Conservation (phyloP, 2,888 invertebrate species). For the Andrena dorsata region DNA sequence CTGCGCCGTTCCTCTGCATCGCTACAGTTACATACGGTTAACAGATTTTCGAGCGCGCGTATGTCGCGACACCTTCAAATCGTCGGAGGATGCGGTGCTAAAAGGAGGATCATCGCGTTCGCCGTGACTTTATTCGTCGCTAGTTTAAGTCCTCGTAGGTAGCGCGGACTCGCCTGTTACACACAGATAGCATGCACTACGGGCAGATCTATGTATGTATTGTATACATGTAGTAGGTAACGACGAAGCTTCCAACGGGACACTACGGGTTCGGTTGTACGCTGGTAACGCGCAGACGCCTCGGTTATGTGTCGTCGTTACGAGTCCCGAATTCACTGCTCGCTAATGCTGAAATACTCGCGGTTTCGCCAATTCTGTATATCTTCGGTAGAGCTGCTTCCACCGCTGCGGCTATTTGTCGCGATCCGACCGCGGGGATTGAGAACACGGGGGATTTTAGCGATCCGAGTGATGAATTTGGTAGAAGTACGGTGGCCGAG, state of each 20-base stretch:
- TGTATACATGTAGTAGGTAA: neutral
- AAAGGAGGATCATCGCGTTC: neutral
- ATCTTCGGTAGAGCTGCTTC: neutral
- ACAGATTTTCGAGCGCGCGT: neutral
- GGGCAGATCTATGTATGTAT: conserved; percentile 32
- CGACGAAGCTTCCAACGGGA: conserved; percentile 60
- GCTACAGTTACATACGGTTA: neutral
- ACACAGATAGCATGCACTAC: conserved; percentile 56
- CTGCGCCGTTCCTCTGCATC: neutral
- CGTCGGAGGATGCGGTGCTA: neutral
- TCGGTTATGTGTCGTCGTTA: conserved; percentile 40
- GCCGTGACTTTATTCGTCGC: neutral
- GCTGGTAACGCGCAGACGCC: conserved; percentile 41
- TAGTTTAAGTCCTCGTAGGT: neutral
- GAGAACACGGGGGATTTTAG: neutral
- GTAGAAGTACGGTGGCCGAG: neutral
- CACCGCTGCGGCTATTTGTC: neutral
- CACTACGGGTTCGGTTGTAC: conserved; percentile 50
- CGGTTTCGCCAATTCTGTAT: neutral
- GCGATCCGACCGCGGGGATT: neutral
- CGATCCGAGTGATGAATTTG: neutral
- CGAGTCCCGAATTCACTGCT: conserved; percentile 18
- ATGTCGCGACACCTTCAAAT: neutral
- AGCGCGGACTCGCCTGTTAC: conserved; percentile 8
- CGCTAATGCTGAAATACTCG: conserved; percentile 29